These are phyloP conservation scores for Rhopalosiphum maidis DNA, from an alignment of 1,140 invertebrate genomes.

Conservation along the genomic window DNA sequence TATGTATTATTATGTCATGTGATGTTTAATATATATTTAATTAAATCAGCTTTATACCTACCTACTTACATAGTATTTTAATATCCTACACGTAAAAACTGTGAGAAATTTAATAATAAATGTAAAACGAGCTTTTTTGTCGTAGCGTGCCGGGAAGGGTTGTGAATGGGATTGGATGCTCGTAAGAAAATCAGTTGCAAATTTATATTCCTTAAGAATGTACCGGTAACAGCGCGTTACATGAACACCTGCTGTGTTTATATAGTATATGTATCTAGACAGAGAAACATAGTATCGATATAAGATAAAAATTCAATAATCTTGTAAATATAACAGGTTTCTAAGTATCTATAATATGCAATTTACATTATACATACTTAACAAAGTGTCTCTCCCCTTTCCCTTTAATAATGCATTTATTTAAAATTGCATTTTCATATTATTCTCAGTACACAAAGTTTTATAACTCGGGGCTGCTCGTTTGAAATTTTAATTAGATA, in stretches of 20 bases:
- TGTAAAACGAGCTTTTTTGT: not conserved
- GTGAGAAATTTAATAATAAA: not conserved
- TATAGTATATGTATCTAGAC: not conserved
- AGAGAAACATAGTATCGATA: not conserved
- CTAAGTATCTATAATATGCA: no score
- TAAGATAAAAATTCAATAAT: not conserved
- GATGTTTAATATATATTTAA: conserved; percentile 6
- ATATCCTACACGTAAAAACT: not conserved
- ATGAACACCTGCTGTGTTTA: not conserved
- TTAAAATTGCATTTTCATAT: no score
- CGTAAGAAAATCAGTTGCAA: not conserved
- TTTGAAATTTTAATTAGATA: no score
- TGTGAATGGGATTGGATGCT: not conserved
- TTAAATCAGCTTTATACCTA: not conserved
- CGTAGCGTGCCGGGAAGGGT: not conserved
- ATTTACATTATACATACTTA: no score
- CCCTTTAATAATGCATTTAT: no score
- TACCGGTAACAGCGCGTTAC: not conserved
- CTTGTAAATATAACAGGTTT: not conserved
- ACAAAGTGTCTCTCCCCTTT: no score
- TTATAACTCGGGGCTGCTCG: no score
- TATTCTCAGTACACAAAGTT: no score
- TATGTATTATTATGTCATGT: not conserved
- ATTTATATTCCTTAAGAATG: not conserved
- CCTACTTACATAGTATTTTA: not conserved